A percentile compares a stretch with the other conserved stretches of the same genome.
Evolutionary conservation across 2,888 invertebrate species (phyloP).

Genomic region (Sarcophaga subvicina): DNA sequence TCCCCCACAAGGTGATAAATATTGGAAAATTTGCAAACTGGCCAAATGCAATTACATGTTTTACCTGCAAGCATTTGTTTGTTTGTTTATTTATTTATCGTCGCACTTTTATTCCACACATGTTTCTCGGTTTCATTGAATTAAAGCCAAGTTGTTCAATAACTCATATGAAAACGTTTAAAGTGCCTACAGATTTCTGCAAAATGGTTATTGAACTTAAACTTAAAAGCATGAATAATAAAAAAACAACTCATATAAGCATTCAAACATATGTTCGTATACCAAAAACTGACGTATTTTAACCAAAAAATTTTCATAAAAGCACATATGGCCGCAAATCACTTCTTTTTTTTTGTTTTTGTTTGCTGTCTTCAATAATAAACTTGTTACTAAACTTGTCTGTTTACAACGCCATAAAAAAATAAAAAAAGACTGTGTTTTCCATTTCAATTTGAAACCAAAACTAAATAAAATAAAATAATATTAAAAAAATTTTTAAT

Average conservation of each 20-base stretch:
- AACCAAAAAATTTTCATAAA: conserved; percentile 7
- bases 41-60: conserved; percentile 31
- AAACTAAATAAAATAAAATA: conserved; percentile 11
- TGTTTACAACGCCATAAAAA: background rate
- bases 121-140: conserved; percentile 50
- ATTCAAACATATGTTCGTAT: conserved; percentile 1
- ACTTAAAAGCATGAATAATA: conserved; percentile 45
- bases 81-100: background rate
- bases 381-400: conserved; percentile 54
- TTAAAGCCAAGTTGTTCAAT: conserved; percentile 65
- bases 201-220: conserved; percentile 68
- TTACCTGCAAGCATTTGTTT: background rate
- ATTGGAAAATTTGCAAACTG: conserved; percentile 45
- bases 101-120: conserved; percentile 26
- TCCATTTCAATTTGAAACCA: conserved; percentile 38
- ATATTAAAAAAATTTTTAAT: background rate
- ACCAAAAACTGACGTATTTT: conserved; percentile 26
- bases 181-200: conserved; percentile 39
- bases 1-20: background rate
- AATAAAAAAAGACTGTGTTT: conserved; percentile 25
- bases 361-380: background rate
- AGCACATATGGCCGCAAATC: conserved; percentile 3
- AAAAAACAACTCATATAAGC: background rate
- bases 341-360: too few species aligned
- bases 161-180: conserved; percentile 56